Evolutionary conservation across 2,113 vertebrate species (phyloP).

Genomic region (Carollia perspicillata): DNA sequence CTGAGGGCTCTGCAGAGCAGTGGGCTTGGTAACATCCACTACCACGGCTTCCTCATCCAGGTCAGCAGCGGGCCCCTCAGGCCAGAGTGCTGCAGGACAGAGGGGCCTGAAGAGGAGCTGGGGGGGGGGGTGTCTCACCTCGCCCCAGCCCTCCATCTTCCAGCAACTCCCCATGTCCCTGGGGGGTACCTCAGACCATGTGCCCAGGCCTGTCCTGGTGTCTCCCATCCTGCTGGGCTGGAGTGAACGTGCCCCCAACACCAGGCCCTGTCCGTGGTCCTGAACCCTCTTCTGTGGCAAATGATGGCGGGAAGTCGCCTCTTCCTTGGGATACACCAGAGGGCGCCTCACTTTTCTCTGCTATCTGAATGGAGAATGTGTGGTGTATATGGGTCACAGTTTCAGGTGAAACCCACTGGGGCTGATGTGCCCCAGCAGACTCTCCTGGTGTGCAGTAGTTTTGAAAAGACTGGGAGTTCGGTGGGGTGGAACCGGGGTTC

Average conservation of each 20-base stretch:
- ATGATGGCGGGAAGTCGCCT: not conserved
- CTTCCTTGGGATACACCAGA: not conserved
- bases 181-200: not conserved
- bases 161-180: too few relatives aligned
- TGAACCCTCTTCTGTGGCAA: not conserved
- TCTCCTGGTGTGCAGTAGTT: not conserved
- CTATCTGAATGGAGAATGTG: not conserved
- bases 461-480: not conserved
- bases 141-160: not conserved
- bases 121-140: not conserved
- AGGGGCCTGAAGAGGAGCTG: not conserved
- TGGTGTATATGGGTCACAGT: not conserved
- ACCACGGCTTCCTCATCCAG: conserved; percentile 71
- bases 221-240: not conserved
- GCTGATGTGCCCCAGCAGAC: not conserved
- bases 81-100: not conserved
- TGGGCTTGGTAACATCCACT: conserved; percentile 65
- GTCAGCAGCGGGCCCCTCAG: conserved; percentile 58
- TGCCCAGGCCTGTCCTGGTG: not conserved
- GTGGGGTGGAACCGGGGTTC: not conserved
- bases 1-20: conserved; percentile 78
- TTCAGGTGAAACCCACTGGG: not conserved
- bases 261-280: not conserved
- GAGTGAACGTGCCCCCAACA: not conserved
- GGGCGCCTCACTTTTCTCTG: not conserved